These are phyloP conservation scores for Botia kubotai DNA, from an alignment of 2,797 vertebrate species.

Conservation along the genomic window DNA sequence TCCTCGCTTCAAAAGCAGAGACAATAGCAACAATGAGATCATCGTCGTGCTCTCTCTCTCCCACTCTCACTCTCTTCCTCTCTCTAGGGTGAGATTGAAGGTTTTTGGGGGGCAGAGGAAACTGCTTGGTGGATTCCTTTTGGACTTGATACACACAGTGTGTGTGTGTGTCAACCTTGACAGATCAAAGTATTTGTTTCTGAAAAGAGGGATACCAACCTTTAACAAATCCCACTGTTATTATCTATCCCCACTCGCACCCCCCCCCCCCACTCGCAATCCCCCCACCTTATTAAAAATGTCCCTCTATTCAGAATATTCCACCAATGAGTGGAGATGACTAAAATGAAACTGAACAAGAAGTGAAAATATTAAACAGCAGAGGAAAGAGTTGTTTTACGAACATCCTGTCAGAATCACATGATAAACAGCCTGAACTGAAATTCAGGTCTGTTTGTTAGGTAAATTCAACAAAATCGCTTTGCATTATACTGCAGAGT, in stretches of 20 bases:
- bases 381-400: background rate
- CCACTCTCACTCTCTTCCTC: slow-evolving; percentile 14
- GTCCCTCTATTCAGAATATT: slow-evolving; percentile 24
- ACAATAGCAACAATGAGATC: slow-evolving; percentile 81
- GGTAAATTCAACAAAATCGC: background rate
- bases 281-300: slow-evolving; percentile 34
- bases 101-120: slow-evolving; percentile 32
- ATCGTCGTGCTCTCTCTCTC: slow-evolving; percentile 70
- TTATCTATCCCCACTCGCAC: slow-evolving; percentile 37
- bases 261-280: background rate
- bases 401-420: background rate
- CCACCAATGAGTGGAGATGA: background rate
- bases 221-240: slow-evolving; percentile 43
- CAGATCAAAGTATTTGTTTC: slow-evolving; percentile 74
- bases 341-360: slow-evolving; percentile 29
- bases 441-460: background rate
- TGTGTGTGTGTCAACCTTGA: slow-evolving; percentile 50
- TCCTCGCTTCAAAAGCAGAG: slow-evolving; percentile 63
- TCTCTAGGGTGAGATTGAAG: slow-evolving; percentile 53
- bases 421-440: background rate
- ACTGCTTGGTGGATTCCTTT: slow-evolving; percentile 58
- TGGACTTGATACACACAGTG: slow-evolving; percentile 68
- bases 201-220: slow-evolving; percentile 47
- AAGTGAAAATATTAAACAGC: slow-evolving; percentile 21
- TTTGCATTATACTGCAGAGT: background rate